phyloP scores from a whole-genome alignment of 2,113 vertebrate species.

The Oncorhynchus nerka region DNA sequence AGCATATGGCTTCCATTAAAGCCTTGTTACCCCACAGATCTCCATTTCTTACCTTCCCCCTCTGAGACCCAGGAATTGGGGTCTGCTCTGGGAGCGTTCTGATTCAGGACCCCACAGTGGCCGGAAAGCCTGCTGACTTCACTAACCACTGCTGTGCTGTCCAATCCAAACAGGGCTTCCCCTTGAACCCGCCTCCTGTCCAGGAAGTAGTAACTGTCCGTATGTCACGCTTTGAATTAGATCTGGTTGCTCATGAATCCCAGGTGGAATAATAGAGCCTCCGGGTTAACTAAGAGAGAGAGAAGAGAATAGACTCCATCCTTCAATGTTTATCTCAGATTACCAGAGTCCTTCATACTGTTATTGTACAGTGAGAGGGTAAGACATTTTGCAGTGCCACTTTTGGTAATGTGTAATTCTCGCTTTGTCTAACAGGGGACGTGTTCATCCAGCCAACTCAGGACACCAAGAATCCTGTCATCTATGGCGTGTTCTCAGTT shows the following conservation, averaged over 20 bases:
- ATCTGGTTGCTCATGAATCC: constrained; percentile 8
- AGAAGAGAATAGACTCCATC: background rate
- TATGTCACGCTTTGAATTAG: constrained; percentile 36
- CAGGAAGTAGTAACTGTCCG: constrained; percentile 35
- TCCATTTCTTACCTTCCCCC: constrained; percentile 59
- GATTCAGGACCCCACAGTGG: constrained; percentile 33
- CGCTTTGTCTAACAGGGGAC: constrained; percentile 80
- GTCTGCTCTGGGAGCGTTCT: constrained; percentile 45
- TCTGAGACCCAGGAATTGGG: constrained; percentile 51
- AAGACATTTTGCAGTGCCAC: background rate
- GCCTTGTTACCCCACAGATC: constrained; percentile 46
- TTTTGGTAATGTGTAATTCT: background rate
- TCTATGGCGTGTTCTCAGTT: constrained; percentile 94
- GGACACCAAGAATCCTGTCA: constrained; percentile 94
- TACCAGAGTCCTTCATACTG: background rate
- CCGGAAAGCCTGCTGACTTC: constrained; percentile 40
- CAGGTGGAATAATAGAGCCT: constrained; percentile 14
- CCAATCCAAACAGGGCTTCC: constrained; percentile 25
- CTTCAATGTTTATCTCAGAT: constrained; percentile 20
- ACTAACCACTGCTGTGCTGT: constrained; percentile 29
- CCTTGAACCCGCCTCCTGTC: background rate
- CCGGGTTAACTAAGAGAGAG: constrained; percentile 15
- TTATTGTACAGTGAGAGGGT: background rate
- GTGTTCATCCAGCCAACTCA: constrained; percentile 97
- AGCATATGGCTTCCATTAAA: constrained; percentile 73